Evolutionary conservation across 2,113 vertebrate genomes (phyloP).

Genomic region (Macheiramphus alcinus): DNA sequence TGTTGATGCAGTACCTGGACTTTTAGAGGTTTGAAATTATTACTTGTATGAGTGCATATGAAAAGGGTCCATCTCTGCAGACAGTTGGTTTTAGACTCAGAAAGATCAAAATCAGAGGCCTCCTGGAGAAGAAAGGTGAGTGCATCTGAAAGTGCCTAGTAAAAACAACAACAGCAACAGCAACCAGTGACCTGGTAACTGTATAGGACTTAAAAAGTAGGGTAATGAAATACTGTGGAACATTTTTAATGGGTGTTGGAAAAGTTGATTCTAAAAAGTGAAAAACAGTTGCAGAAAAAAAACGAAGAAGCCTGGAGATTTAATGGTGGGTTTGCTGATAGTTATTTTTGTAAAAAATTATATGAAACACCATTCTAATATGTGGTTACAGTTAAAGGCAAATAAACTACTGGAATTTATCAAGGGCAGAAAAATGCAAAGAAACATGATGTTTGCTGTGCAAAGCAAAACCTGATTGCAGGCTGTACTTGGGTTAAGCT

Average conservation of each 20-base stretch:
- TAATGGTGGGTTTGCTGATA: neutral
- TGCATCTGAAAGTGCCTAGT: neutral
- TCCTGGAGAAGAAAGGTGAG: neutral
- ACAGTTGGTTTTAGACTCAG: neutral
- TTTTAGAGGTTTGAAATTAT: neutral
- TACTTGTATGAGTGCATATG: neutral
- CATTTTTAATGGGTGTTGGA: neutral
- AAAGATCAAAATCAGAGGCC: neutral
- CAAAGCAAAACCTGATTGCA: neutral
- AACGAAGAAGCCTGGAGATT: neutral
- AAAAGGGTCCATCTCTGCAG: neutral
- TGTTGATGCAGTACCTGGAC: neutral
- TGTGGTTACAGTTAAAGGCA: neutral
- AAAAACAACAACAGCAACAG: neutral
- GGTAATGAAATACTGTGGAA: neutral
- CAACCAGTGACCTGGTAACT: neutral
- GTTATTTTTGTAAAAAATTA: neutral
- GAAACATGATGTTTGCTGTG: neutral
- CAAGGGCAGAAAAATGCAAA: neutral
- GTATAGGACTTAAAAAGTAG: neutral
- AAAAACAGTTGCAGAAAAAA: neutral
- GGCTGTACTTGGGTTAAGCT: neutral
- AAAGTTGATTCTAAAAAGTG: neutral
- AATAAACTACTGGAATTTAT: neutral
- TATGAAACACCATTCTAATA: neutral